Evolutionary conservation across 2,797 vertebrate genomes (phyloP).

Genomic region (Lerista edwardsae): DNA sequence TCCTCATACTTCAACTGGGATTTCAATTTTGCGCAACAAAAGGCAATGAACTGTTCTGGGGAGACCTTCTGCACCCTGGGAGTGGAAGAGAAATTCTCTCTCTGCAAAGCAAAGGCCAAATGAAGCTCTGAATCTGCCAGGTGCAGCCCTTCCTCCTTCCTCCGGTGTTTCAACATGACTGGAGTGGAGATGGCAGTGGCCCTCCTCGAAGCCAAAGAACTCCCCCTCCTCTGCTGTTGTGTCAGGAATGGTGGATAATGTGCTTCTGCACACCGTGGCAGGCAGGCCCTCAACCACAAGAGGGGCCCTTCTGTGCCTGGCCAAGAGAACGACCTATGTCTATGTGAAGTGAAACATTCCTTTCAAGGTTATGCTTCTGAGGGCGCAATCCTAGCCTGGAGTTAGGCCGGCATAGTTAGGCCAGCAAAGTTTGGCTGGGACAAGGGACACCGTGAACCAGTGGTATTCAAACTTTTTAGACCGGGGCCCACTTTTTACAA

Average conservation of each 20-base stretch:
- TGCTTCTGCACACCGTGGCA: background rate
- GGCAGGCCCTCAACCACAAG: background rate
- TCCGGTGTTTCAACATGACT: background rate
- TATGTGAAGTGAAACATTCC: background rate
- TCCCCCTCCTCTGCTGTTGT: background rate
- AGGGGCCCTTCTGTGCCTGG: too few relatives aligned
- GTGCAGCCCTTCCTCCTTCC: background rate
- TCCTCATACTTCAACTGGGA: accelerated
- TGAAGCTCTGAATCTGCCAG: background rate
- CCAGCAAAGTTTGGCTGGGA: too few relatives aligned
- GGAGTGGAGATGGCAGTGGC: background rate
- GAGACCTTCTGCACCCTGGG: background rate
- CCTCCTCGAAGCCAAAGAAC: background rate
- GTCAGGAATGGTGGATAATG: background rate
- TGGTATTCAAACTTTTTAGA: too few relatives aligned
- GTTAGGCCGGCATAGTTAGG: too few relatives aligned
- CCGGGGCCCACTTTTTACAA: too few relatives aligned
- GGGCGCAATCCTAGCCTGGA: too few relatives aligned
- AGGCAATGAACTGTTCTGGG: accelerated
- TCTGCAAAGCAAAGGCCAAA: background rate
- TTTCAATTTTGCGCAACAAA: constrained; percentile 19
- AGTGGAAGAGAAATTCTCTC: background rate
- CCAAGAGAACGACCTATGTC: background rate
- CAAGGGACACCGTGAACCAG: too few relatives aligned
- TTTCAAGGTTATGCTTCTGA: background rate